These are phyloP conservation scores for Agrilus planipennis DNA, from an alignment of 1,140 invertebrate species.

Conservation along the genomic window DNA sequence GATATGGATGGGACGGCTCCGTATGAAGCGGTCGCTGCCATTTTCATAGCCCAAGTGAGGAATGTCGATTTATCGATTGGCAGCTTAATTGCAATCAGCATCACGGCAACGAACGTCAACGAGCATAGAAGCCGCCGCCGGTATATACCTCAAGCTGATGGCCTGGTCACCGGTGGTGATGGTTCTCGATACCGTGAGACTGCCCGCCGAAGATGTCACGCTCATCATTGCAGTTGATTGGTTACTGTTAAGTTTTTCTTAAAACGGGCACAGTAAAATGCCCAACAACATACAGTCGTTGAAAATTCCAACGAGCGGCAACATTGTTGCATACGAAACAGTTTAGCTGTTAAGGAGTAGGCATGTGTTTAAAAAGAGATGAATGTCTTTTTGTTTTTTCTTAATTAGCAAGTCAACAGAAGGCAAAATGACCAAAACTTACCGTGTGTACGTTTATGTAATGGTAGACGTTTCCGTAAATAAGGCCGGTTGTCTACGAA, in stretches of 20 bases:
- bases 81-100: conserved; percentile 44
- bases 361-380: too few relatives aligned
- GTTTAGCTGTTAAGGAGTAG: too few relatives aligned
- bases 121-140: conserved; percentile 84
- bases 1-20: conserved; percentile 81
- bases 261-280: too few relatives aligned
- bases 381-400: too few relatives aligned
- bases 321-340: too few relatives aligned
- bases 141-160: conserved; percentile 78
- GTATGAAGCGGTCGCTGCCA: conserved; percentile 74
- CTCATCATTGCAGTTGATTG: conserved; percentile 79
- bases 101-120: conserved; percentile 75
- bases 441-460: too few relatives aligned
- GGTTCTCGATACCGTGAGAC: conserved; percentile 70
- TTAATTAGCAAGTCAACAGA: too few relatives aligned
- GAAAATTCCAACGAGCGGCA: too few relatives aligned
- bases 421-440: too few relatives aligned
- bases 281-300: too few relatives aligned
- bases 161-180: conserved; percentile 77
- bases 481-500: too few relatives aligned
- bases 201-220: conserved; percentile 70
- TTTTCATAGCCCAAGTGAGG: conserved; percentile 72
- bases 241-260: conserved; percentile 79
- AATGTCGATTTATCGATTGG: conserved; percentile 50
- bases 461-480: too few relatives aligned